Evolutionary conservation across 2,888 invertebrate species (phyloP).

Genomic region (Tetramorium bicarinatum): DNA sequence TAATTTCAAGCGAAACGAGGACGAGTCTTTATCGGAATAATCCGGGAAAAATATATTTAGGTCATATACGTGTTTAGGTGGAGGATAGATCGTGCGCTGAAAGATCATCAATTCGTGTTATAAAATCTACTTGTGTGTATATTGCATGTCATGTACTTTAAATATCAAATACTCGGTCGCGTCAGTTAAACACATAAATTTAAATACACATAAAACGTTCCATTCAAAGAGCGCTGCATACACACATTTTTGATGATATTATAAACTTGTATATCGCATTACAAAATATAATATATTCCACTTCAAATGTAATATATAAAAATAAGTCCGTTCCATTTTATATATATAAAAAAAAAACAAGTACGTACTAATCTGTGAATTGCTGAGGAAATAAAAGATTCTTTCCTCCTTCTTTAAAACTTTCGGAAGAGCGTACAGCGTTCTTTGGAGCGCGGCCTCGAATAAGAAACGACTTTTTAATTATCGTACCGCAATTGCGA

Average conservation of each 20-base stretch:
- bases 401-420: background rate
- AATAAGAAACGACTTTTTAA: constrained; percentile 17
- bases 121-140: constrained; percentile 20
- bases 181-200: constrained; percentile 33
- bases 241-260: constrained; percentile 15
- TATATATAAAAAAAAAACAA: too few relatives aligned
- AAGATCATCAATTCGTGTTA: background rate
- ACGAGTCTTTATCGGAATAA: background rate
- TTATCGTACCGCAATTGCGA: background rate
- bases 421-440: background rate
- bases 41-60: background rate
- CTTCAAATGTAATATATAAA: constrained; percentile 2
- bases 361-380: background rate
- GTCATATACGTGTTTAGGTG: background rate
- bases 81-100: background rate
- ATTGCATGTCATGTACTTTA: constrained; percentile 8
- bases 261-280: background rate
- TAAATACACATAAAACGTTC: constrained; percentile 8
- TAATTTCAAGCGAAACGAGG: background rate
- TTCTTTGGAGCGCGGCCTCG: background rate
- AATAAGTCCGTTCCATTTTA: background rate
- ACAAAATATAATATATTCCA: background rate
- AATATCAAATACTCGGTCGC: constrained; percentile 15
- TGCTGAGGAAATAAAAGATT: background rate
- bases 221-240: background rate